Base-by-base conservation (phyloP, 1,140 invertebrate genomes). In the Platorchestia sp. region DNA sequence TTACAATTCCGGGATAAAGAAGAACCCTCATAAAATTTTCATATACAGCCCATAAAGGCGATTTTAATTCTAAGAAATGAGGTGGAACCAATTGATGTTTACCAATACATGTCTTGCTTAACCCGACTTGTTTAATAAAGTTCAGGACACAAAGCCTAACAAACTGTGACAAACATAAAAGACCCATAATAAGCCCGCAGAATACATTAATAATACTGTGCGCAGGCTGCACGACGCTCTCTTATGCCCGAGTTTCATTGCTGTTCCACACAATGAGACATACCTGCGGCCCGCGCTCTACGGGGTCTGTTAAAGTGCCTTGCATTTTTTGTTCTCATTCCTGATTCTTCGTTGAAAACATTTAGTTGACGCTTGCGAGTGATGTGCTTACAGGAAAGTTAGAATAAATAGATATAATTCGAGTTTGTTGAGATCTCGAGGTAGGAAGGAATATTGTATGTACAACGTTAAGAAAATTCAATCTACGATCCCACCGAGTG, bases 161-260 rank as follows among this genome's bases (percentile, higher is more conserved):
- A 93, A 93, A 93, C 91, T 93, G 91, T 93, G 91, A 93, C 91
- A 27, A n/a, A 93, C 91, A 93, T 93, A 93, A 93, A 89, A 93
- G 43, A 19, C 44, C 45, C 91, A 93, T 93, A 19, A 93, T 93
- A 93, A 93, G 40, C 43, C 45, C 91, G 10, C 45, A 45, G 91
- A 93, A 45, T 45, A 47, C 45, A 93, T 93, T 93, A 45, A 93
- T 93, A 45, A 47, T 93, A 47, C 91, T 10, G 45, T 47, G n/a
- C 36, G 43, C 36, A 44, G 7, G 42, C 89, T 91, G 19, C 36
- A 27, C 43, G 87, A 44, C 42, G 43, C 87, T 44, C 16, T 93
- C 22, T 93, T 47, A 36, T 47, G 40, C 45, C 14, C 87, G 87
- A 89, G 87, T 44, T 42, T 75, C 59, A 75, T 75, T 19, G 59